Conservation (phyloP, 2,113 vertebrate species). For the Oophaga pumilio region DNA sequence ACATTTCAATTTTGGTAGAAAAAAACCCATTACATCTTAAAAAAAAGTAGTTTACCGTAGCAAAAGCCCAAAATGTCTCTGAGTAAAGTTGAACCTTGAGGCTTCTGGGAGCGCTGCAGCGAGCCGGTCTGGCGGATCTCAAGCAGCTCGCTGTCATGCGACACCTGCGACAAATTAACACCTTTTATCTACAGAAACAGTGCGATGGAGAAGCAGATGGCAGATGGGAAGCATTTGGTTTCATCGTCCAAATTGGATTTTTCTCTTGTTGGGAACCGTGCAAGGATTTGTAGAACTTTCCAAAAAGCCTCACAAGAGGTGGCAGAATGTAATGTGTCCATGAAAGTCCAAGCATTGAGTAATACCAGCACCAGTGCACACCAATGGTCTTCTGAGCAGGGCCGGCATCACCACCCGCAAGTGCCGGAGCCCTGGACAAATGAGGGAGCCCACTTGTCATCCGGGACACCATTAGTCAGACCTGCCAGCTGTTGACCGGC, state of each 20-base stretch:
- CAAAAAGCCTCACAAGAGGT: neutral
- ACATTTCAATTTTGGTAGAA: constrained; percentile 33
- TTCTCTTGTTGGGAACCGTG: neutral
- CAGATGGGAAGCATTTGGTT: constrained; percentile 32
- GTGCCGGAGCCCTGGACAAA: too few relatives aligned
- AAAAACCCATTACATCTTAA: neutral
- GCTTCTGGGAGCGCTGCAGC: neutral
- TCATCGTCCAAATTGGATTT: neutral
- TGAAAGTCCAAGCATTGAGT: neutral
- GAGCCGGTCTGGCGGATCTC: neutral
- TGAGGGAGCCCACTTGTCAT: too few relatives aligned
- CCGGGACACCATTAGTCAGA: too few relatives aligned
- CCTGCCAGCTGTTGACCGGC: too few relatives aligned
- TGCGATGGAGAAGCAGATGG: constrained; percentile 16
- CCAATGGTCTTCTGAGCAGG: too few relatives aligned
- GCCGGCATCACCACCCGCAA: too few relatives aligned
- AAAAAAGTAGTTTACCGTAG: constrained; percentile 35
- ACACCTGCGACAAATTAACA: constrained; percentile 44
- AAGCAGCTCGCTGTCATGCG: neutral
- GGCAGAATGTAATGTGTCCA: neutral
- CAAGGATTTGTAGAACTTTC: neutral
- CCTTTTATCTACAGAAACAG: constrained; percentile 23
- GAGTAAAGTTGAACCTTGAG: neutral
- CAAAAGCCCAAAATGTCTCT: neutral
- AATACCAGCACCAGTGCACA: neutral